A percentile compares a stretch with the other conserved stretches of the same genome.
Conservation (phyloP, 2,797 vertebrate genomes). For the Eidolon dupreanum region DNA sequence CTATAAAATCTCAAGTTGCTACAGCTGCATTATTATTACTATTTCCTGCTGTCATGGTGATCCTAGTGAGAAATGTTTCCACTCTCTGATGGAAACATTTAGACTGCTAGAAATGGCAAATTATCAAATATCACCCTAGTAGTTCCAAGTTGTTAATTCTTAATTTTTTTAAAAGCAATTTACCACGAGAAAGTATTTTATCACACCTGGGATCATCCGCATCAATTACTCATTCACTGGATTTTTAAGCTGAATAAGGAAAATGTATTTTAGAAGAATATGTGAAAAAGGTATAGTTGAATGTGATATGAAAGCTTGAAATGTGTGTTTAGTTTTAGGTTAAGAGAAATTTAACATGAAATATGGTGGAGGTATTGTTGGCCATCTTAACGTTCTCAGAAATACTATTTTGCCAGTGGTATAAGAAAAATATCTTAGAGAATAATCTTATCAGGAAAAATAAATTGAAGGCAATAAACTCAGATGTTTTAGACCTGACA, state of each 20-base stretch:
- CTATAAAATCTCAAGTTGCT: slow-evolving; percentile 34
- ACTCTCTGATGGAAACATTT: background rate
- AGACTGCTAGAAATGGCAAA: background rate
- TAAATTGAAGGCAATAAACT: background rate
- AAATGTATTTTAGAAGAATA: background rate
- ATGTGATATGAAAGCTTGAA: background rate
- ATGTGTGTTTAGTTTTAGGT: background rate
- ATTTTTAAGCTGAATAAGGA: background rate
- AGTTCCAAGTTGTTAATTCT: background rate
- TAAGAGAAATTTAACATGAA: background rate
- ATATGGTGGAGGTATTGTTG: background rate
- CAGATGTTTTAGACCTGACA: background rate
- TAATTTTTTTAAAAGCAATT: slow-evolving; percentile 11
- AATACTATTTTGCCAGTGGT: background rate
- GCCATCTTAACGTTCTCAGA: background rate
- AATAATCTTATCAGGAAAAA: background rate
- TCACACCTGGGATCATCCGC: background rate
- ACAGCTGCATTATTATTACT: background rate
- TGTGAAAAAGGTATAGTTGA: background rate
- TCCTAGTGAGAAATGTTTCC: background rate
- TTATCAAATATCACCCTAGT: background rate
- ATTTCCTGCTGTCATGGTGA: background rate
- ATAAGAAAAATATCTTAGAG: background rate
- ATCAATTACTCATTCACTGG: background rate
- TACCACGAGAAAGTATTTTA: background rate